These are phyloP conservation scores for Drosophila mettleri DNA, from an alignment of 2,888 invertebrate species.

Conservation along the genomic window DNA sequence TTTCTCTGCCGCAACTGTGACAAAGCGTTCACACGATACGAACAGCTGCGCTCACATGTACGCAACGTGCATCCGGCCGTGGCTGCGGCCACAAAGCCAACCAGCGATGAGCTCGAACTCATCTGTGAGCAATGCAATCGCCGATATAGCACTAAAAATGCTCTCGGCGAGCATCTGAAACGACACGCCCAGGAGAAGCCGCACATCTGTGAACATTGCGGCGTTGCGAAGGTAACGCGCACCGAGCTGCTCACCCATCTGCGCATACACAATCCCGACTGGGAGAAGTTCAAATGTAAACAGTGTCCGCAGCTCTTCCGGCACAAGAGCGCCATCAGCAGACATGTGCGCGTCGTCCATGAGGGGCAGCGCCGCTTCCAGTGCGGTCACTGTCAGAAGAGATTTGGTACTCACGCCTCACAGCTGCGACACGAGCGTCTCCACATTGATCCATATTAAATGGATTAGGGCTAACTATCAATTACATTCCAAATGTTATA, in stretches of 20 bases:
- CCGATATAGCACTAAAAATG: conserved; percentile 80
- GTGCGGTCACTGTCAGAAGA: conserved; percentile 76
- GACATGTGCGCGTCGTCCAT: conserved; percentile 81
- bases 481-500: background rate
- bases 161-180: conserved; percentile 80
- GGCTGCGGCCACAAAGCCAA: conserved; percentile 5
- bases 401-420: conserved; percentile 81
- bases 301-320: conserved; percentile 82
- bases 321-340: conserved; percentile 79
- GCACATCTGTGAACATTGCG: conserved; percentile 81
- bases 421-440: conserved; percentile 79
- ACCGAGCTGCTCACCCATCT: conserved; percentile 81
- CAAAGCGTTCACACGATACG: conserved; percentile 76
- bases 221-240: conserved; percentile 81
- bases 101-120: conserved; percentile 45
- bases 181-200: conserved; percentile 80
- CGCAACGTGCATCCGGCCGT: conserved; percentile 61
- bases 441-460: conserved; percentile 51
- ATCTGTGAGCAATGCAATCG: conserved; percentile 77
- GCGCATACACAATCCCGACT: conserved; percentile 80
- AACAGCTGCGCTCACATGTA: conserved; percentile 73
- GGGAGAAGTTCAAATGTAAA: conserved; percentile 81
- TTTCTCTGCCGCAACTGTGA: conserved; percentile 77
- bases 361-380: conserved; percentile 79
- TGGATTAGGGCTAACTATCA: too few species aligned